A percentile compares a stretch with the other conserved stretches of the same genome.
phyloP scores from a whole-genome alignment of 2,888 invertebrate species.

The Lasioglossum calceatum region DNA sequence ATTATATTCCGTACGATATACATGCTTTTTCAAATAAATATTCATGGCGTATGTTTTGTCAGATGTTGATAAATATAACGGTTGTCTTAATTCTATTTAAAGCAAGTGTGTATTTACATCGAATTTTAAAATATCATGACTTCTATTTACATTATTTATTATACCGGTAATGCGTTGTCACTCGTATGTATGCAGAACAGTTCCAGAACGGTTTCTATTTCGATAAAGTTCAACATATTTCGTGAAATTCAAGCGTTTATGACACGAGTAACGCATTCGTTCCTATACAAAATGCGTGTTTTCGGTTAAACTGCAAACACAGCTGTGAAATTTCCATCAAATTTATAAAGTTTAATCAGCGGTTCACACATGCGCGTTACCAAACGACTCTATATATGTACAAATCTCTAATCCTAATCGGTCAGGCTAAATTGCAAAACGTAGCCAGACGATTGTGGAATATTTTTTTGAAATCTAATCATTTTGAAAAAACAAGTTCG shows the following conservation, averaged over 20 bases:
- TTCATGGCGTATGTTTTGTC: not conserved
- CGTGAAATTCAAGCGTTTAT: not conserved
- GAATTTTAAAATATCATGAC: not conserved
- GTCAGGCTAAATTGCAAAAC: not conserved
- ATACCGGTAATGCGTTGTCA: slow-evolving; percentile 2
- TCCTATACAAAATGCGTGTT: not conserved
- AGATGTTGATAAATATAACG: not conserved
- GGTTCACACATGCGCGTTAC: not conserved
- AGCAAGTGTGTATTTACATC: not conserved
- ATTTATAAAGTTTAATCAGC: slow-evolving; percentile 6
- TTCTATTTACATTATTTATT: not conserved
- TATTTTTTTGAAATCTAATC: not conserved
- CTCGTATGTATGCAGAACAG: not conserved
- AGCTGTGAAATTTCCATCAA: not conserved
- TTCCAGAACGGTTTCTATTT: not conserved
- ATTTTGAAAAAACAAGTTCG: not conserved
- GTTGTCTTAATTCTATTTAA: not conserved
- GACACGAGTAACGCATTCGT: not conserved
- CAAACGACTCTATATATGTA: not conserved
- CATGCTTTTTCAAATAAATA: not conserved
- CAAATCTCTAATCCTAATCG: slow-evolving; percentile 8
- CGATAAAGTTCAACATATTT: not conserved
- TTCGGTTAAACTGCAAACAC: not conserved
- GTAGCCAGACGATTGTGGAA: not conserved
- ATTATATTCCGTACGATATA: not conserved